phyloP scores from a whole-genome alignment of 2,113 vertebrate genomes.

The Tamias sibiricus region DNA sequence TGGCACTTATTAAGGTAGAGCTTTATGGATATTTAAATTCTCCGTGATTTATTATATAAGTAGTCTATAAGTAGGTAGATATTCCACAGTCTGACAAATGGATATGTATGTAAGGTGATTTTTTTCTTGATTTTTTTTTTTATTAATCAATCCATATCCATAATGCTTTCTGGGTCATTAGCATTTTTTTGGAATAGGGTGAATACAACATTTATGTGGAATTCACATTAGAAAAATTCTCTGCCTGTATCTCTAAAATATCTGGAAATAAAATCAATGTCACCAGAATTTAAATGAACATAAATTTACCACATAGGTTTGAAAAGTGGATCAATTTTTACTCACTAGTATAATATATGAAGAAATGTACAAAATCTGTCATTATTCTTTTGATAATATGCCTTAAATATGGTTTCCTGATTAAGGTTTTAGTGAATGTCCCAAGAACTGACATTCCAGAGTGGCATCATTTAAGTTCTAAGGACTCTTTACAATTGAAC shows the following conservation, averaged over 20 bases:
- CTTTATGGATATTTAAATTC: not conserved
- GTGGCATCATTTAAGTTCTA: not conserved
- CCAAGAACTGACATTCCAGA: not conserved
- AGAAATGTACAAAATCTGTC: not conserved
- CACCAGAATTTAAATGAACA: not conserved
- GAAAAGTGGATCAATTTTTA: not conserved
- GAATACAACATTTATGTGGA: not conserved
- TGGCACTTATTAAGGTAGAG: not conserved
- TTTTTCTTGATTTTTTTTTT: not conserved
- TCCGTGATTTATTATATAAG: not conserved
- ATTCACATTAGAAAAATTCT: conserved; percentile 26
- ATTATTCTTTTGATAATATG: not conserved
- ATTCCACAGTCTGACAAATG: not conserved
- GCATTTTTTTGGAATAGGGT: not conserved
- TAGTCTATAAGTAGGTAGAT: not conserved
- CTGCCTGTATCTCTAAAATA: not conserved
- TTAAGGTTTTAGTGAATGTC: not conserved
- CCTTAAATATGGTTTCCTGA: not conserved
- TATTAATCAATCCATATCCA: not conserved
- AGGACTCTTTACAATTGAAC: not conserved
- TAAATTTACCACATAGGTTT: conserved; percentile 12
- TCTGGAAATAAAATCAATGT: conserved; percentile 22
- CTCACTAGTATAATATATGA: not conserved
- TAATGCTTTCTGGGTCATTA: not conserved
- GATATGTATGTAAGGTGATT: not conserved